Evolutionary conservation across 92 coral and sea anemone species (phyloP).

Genomic region (Epizoanthus illoricatus): DNA sequence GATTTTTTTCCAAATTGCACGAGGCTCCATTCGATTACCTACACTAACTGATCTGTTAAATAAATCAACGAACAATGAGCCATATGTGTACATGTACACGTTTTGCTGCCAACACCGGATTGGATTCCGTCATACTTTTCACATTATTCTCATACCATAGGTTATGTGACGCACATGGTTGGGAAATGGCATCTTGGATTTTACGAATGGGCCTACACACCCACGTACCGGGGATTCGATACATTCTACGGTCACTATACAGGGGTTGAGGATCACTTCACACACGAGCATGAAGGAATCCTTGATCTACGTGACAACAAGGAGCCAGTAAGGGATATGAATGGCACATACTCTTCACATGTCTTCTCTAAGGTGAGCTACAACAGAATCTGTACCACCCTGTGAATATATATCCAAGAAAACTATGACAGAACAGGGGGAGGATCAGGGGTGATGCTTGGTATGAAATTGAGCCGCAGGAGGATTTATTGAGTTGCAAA

Average conservation of each 20-base stretch:
- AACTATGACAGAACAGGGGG: neutral
- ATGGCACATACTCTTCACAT: slow-evolving; percentile 68
- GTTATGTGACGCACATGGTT: slow-evolving; percentile 81
- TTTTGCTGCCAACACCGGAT: too few relatives aligned
- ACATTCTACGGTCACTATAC: slow-evolving; percentile 74
- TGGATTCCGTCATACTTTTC: too few relatives aligned
- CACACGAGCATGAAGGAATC: slow-evolving; percentile 57
- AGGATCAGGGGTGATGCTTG: neutral
- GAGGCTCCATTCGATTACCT: too few relatives aligned
- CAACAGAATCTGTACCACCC: neutral
- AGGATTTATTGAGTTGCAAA: too few relatives aligned
- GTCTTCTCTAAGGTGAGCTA: slow-evolving; percentile 49
- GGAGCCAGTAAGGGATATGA: slow-evolving; percentile 53
- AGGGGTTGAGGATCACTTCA: slow-evolving; percentile 79
- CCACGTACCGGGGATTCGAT: slow-evolving; percentile 84
- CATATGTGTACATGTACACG: too few relatives aligned
- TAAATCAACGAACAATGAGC: too few relatives aligned
- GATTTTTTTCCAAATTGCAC: too few relatives aligned
- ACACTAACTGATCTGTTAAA: too few relatives aligned
- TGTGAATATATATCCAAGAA: neutral
- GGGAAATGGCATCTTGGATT: slow-evolving; percentile 96
- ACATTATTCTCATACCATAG: slow-evolving; percentile 18
- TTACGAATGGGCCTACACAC: slow-evolving; percentile 70
- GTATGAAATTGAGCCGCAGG: too few relatives aligned
- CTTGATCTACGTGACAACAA: slow-evolving; percentile 61